Base-by-base conservation (phyloP, 2,888 invertebrate species). In the Nemapogon koenigi region DNA sequence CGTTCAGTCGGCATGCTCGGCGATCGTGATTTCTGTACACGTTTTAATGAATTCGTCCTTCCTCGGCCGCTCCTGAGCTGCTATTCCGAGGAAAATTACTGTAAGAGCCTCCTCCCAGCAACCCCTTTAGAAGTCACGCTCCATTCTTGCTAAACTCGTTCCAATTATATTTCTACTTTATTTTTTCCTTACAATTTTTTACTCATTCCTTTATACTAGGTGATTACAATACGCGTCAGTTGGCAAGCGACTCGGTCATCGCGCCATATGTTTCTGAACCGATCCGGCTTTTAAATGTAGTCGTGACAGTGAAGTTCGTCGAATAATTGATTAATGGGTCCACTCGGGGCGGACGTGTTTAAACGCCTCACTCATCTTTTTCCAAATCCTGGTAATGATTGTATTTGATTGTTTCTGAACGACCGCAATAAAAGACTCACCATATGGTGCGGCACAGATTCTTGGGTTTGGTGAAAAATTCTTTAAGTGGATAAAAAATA, bases 61-160 rank as follows among this genome's bases (percentile, higher is more conserved):
- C 57, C 55, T 57, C 53, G 56, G 59, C 55, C 59, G 60, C 57
- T 62, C 52, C 57, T 65, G 62, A 55, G 61, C 56, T 62, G 65
- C 63, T 57, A 63, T 69, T 69, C 65, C 65, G 67, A 70, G 67
- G 68, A 70, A 72, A 72, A 75, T 72, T 71, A 69, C 62, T 65
- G 64, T 61, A 52, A 66, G 68, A 65, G 59, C 56, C 62, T 71
- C 58, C 59, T 64, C 59, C 63, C 64, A 66, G 67, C 65, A 69
- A 75, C 64, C 66, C 70, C 71, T 69, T 73, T 69, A 62, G 54
- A 55, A 71, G 68, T 69, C 70, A 70, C 66, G 70, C 67, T 71
- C 57, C 62, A 59, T 59, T 68, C 62, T 68, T 50, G 62, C 70
- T 65, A 64, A 71, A 68, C 62, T 69, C 62, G 57, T 51, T 62